Percentiles rank a stretch among this genome's conserved stretches.
Evolutionary conservation across 2,113 vertebrate genomes (phyloP).

Genomic region (Pipra filicauda): DNA sequence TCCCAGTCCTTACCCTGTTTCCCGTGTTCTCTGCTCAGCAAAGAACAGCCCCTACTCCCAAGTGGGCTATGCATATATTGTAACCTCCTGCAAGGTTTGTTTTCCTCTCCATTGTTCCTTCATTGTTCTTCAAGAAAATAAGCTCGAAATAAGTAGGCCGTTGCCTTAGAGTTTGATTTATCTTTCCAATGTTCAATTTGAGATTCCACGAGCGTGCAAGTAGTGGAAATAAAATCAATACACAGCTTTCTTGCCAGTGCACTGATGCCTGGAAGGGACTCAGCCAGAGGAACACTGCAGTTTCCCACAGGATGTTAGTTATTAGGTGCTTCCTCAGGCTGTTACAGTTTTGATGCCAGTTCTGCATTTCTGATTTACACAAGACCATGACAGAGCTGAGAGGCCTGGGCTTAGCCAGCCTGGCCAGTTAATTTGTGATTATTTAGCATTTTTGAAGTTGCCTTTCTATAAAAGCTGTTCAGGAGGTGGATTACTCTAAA

Average conservation of each 20-base stretch:
- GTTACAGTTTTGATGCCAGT: not conserved
- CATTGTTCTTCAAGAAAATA: not conserved
- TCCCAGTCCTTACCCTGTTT: too few species aligned
- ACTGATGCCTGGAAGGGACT: not conserved
- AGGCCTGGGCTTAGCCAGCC: not conserved
- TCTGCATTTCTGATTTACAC: not conserved
- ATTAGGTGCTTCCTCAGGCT: not conserved
- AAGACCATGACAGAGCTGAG: not conserved
- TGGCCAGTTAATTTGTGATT: not conserved
- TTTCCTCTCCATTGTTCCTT: not conserved
- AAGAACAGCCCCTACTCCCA: not conserved
- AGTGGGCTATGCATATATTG: not conserved
- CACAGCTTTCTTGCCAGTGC: fast-evolving
- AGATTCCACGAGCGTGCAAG: not conserved
- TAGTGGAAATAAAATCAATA: not conserved
- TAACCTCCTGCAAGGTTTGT: not conserved
- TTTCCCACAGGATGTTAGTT: not conserved
- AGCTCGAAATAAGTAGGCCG: not conserved
- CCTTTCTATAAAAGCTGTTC: not conserved
- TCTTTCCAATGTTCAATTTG: not conserved
- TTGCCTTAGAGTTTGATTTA: not conserved
- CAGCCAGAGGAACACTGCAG: not conserved
- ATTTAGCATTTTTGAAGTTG: not conserved
- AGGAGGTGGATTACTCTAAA: not conserved
- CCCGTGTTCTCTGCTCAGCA: fast-evolving